Percentiles rank a stretch among this genome's conserved stretches.
Evolutionary conservation across 2,797 vertebrate species (phyloP).

Genomic region (Trachurus trachurus): DNA sequence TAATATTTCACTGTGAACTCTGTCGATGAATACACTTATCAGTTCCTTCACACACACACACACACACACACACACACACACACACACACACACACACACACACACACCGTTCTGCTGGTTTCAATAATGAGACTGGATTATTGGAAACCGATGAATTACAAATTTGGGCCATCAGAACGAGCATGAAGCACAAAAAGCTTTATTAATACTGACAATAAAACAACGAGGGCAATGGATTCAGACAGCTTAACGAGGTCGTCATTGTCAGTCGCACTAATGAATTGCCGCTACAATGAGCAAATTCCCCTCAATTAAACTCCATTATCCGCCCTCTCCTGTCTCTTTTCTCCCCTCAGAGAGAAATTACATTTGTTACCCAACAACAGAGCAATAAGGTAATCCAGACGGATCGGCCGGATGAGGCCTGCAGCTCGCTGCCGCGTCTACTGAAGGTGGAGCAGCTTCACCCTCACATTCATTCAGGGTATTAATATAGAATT

Average conservation of each 20-base stretch:
- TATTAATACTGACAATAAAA: conserved; percentile 50
- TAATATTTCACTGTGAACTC: neutral
- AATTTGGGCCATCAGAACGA: conserved; percentile 29
- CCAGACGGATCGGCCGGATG: conserved; percentile 16
- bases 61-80: conserved; percentile 12
- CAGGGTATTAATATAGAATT: conserved; percentile 13
- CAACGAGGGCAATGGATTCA: conserved; percentile 25
- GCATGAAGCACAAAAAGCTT: conserved; percentile 48
- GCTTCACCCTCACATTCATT: conserved; percentile 20
- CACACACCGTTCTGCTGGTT: conserved; percentile 3
- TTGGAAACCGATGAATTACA: conserved; percentile 31
- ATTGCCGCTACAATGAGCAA: conserved; percentile 51
- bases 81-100: conserved; percentile 6
- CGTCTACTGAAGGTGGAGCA: conserved; percentile 18
- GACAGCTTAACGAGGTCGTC: conserved; percentile 58
- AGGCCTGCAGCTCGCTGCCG: conserved; percentile 4
- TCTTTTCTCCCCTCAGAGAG: conserved; percentile 4
- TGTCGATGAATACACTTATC: neutral
- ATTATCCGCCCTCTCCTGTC: conserved; percentile 44
- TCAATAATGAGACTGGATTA: neutral
- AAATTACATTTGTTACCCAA: conserved; percentile 56
- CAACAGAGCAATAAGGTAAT: conserved; percentile 51
- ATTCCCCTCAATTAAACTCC: conserved; percentile 52
- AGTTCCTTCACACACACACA: neutral
- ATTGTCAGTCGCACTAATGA: conserved; percentile 60